Evolutionary conservation across 2,888 invertebrate genomes (phyloP).

Genomic region (Netelia melanura): DNA sequence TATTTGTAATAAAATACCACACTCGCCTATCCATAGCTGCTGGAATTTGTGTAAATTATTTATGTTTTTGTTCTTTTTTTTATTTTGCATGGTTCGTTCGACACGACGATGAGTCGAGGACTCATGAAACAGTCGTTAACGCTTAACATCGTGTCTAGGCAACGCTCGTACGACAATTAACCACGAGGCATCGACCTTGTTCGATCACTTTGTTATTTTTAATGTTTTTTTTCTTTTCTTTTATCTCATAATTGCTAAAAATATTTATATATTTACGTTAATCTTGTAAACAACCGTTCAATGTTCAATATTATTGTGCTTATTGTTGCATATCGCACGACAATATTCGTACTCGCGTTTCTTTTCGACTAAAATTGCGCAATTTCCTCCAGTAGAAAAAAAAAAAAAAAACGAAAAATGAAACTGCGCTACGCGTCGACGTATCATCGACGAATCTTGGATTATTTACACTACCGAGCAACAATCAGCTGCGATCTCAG

Average conservation of each 20-base stretch:
- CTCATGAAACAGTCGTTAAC: slow-evolving; percentile 20
- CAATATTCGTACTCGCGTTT: slow-evolving; percentile 18
- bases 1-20: neutral
- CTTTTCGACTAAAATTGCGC: slow-evolving; percentile 4
- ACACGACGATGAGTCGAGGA: slow-evolving; percentile 4
- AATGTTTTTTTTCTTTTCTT: neutral
- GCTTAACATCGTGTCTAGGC: slow-evolving; percentile 37
- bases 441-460: slow-evolving; percentile 11
- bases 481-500: slow-evolving; percentile 10
- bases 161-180: slow-evolving; percentile 33
- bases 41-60: slow-evolving; percentile 13
- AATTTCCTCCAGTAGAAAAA: neutral
- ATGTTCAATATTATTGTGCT: slow-evolving; percentile 72
- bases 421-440: neutral
- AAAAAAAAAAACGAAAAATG: neutral
- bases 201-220: slow-evolving; percentile 32
- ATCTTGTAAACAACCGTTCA: slow-evolving; percentile 53
- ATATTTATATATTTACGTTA: slow-evolving; percentile 42
- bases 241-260: neutral
- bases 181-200: slow-evolving; percentile 52
- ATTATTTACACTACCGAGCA: slow-evolving; percentile 21
- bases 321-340: slow-evolving; percentile 56
- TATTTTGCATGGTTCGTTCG: neutral
- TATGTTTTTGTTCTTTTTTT: neutral
- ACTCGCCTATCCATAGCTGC: neutral